Evolutionary conservation across 2,888 invertebrate species (phyloP).

Genomic region (Platerodrilus igneus): DNA sequence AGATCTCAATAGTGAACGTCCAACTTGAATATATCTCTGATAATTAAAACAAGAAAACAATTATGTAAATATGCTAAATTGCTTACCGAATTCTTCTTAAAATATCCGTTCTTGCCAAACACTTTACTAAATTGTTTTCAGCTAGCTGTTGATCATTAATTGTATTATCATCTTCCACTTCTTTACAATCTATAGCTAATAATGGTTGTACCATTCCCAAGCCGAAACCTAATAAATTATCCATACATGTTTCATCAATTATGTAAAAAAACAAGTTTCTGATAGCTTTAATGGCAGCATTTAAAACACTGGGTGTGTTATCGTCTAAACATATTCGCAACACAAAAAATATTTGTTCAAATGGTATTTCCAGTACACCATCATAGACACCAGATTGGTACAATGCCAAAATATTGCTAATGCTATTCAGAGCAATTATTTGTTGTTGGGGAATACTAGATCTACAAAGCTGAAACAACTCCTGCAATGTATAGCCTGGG

Average conservation of each 20-base stretch:
- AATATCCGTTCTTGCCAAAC: constrained; percentile 69
- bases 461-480: constrained; percentile 74
- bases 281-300: constrained; percentile 72
- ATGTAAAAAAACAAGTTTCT: constrained; percentile 70
- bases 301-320: constrained; percentile 65
- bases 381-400: constrained; percentile 73
- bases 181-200: constrained; percentile 43
- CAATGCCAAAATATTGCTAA: constrained; percentile 73
- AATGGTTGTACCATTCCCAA: constrained; percentile 61
- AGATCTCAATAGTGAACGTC: too few relatives aligned
- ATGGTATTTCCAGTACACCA: constrained; percentile 67
- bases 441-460: constrained; percentile 81
- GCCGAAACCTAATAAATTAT: constrained; percentile 63
- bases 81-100: constrained; percentile 64
- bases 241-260: constrained; percentile 73
- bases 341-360: constrained; percentile 73
- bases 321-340: constrained; percentile 85
- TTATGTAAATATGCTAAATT: too few relatives aligned
- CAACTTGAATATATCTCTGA: too few relatives aligned
- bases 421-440: constrained; percentile 69
- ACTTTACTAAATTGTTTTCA: constrained; percentile 75
- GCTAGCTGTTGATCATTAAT: constrained; percentile 84
- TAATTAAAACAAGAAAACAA: too few relatives aligned
- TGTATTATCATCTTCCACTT: constrained; percentile 55
- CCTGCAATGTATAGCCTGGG: constrained; percentile 87